phyloP scores from a whole-genome alignment of 2,797 vertebrate genomes.

The Oryzias sinensis region DNA sequence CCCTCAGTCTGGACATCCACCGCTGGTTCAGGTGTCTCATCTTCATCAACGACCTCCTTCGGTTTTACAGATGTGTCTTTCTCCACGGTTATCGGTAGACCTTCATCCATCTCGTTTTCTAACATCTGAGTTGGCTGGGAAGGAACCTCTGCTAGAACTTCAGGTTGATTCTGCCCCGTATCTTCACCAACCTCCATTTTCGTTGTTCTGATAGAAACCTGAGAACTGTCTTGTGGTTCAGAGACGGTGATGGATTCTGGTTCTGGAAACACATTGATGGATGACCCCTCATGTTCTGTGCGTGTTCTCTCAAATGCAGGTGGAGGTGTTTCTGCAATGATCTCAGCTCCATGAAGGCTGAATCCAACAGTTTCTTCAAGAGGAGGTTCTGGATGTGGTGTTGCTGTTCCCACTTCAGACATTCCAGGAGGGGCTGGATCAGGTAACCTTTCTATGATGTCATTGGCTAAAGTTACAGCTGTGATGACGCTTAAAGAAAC shows the following conservation, averaged over 20 bases:
- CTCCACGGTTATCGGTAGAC: not conserved
- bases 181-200: conserved; percentile 7
- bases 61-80: not conserved
- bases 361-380: conserved; percentile 4
- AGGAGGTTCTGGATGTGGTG: conserved; percentile 1
- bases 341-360: not conserved
- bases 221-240: conserved; percentile 10
- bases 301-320: conserved; percentile 19
- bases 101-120: conserved; percentile 17
- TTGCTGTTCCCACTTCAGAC: conserved; percentile 5
- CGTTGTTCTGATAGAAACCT: not conserved
- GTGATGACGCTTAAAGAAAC: conserved; percentile 6
- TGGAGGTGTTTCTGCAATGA: not conserved
- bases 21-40: not conserved
- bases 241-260: not conserved
- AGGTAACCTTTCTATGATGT: conserved; percentile 3
- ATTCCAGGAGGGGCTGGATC: conserved; percentile 3
- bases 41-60: conserved; percentile 11
- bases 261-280: conserved; percentile 16
- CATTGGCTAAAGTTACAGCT: not conserved
- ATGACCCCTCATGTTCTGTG: conserved; percentile 16
- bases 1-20: not conserved
- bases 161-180: not conserved
- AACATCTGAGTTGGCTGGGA: conserved; percentile 12
- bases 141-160: not conserved